Evolutionary conservation across 2,888 invertebrate species (phyloP).

Genomic region (Erebia aethiops): DNA sequence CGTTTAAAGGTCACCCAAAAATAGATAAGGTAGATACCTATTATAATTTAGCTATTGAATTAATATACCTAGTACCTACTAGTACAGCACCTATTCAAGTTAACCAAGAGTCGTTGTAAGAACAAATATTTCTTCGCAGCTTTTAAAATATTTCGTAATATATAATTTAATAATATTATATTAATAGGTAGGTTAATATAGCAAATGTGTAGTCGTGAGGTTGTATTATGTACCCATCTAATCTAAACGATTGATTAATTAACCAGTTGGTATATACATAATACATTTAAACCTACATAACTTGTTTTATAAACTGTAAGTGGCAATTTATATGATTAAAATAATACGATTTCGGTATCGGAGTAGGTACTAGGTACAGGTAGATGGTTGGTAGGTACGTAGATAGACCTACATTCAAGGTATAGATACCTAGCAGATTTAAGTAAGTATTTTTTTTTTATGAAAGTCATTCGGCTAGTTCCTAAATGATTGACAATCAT

Average conservation of each 20-base stretch:
- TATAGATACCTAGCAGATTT: no score
- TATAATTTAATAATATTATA: no score
- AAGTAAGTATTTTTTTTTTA: no score
- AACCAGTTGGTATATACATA: not conserved
- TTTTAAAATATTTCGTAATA: not conserved
- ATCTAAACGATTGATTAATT: not conserved
- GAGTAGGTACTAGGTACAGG: not conserved
- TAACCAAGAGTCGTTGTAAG: not conserved
- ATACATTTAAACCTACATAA: not conserved
- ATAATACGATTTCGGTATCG: not conserved
- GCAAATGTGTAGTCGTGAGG: not conserved
- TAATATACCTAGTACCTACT: not conserved
- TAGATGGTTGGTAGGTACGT: no score
- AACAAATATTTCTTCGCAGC: not conserved
- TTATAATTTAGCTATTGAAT: not conserved
- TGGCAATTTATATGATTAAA: not conserved
- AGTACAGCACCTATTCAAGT: not conserved
- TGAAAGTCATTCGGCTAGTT: no score
- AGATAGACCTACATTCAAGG: no score
- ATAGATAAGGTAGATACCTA: not conserved
- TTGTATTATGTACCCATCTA: not conserved
- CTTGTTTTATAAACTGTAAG: not conserved
- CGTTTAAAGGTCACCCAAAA: slow-evolving; percentile 2
- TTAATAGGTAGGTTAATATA: no score
- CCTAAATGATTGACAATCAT: no score